Base-by-base conservation (phyloP, 30 jellyfish, hydroid and myxozoan genomes). In the Turritopsis rubra region DNA sequence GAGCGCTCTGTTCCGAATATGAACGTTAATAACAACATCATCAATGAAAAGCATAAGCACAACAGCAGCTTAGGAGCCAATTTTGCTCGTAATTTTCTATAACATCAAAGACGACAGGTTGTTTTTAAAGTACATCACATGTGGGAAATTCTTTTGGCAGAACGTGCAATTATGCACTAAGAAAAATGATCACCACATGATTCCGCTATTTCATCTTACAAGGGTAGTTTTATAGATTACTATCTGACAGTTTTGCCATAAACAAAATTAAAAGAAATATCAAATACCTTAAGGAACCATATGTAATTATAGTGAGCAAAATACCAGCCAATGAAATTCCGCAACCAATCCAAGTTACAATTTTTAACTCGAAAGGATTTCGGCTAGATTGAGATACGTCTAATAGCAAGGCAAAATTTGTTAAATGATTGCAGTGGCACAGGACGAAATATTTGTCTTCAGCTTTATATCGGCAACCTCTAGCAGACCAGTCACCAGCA, bases 291-390 rank as follows among this genome's bases (percentile, higher is more conserved):
- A 85, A 85, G 20, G 65, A 19, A 16, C 52, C 18, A 24, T 25
- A 75, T 19, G 89, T 85, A 23, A 85, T 7, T 17, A 85, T 21
- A 70, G 91, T 85, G 21, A 77, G 71, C 9, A 54, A n/a, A 7
- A 85, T 29, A 4, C 91, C 87, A 77, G 75, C 79, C 72, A 85
- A 85, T 27, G 91, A 85, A 18, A 85, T 85, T 65, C 89, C 91
- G 29, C 87, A 71, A n/a, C 91, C 91, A 54, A 85, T 76, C 54
- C 68, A 78, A 9, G 91, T 85, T 28, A 85, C 41, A 1, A 85
- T 85, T 54, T 75, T 28, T 21, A 85, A 73, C 29, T 26, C 90
- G 22, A 71, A 31, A 1, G 91, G 91, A 28, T 85, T 76, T 28
- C 29, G 41, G 1, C 65, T 29, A 30, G 83, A 26, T 60, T 85